Conservation (phyloP, 2,888 invertebrate genomes). For the Amiota minor region DNA sequence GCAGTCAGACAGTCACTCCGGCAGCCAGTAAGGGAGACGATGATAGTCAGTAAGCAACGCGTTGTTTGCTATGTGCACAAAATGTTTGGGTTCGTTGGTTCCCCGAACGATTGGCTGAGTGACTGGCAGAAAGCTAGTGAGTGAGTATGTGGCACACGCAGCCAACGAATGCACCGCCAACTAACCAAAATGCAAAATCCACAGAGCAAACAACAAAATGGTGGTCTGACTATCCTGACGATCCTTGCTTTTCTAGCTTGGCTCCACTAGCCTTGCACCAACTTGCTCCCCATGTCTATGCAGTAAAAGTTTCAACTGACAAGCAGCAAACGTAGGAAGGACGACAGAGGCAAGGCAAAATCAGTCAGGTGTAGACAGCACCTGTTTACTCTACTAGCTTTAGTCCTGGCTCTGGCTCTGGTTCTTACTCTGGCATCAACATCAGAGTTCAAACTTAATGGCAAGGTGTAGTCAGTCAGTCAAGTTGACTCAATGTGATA, state of each 20-base stretch:
- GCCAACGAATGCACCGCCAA: constrained; percentile 51
- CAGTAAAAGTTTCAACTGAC: constrained; percentile 45
- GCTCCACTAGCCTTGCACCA: constrained; percentile 12
- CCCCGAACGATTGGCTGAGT: background rate
- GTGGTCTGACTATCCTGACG: background rate
- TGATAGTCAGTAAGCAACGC: too few relatives aligned
- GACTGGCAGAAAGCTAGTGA: background rate
- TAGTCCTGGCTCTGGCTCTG: background rate
- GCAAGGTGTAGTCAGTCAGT: constrained; percentile 43
- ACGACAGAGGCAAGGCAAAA: background rate
- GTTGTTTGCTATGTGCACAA: too few relatives aligned
- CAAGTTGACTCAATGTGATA: constrained; percentile 25
- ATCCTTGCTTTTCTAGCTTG: background rate
- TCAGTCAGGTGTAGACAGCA: constrained; percentile 23
- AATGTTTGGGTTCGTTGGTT: background rate
- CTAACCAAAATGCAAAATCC: constrained; percentile 65
- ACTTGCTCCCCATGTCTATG: constrained; percentile 31
- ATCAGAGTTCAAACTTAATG: constrained; percentile 17
- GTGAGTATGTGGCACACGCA: constrained; percentile 34
- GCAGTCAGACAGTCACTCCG: background rate
- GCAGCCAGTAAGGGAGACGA: background rate
- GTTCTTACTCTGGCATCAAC: background rate
- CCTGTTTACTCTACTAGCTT: constrained; percentile 7
- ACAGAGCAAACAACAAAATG: constrained; percentile 61
- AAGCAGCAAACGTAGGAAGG: background rate